Base-by-base conservation (phyloP, 2,888 invertebrate genomes). In the Drosophila kanekoi region DNA sequence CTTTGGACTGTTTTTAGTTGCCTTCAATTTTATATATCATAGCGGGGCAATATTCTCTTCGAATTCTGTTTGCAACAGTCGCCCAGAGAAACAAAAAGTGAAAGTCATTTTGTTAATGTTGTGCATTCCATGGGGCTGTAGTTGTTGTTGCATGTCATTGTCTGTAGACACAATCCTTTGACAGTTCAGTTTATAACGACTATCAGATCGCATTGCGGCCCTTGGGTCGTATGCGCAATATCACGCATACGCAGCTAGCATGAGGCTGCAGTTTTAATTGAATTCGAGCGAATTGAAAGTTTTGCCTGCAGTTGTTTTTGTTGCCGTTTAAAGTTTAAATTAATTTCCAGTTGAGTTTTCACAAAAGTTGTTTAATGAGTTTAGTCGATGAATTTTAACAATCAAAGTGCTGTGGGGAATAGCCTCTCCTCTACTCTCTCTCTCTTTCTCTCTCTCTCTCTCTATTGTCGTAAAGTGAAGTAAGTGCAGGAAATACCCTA, bases 181-280 rank as follows among this genome's bases (percentile, higher is more conserved):
- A 65, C 75, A 75, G 74, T 47, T 54, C 38, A 38, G 45, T 38
- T 59, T 63, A 57, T 45, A 43, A 66, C 47, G 54, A 58, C 58
- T 68, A 79, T 79, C 75, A 67, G 63, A 54, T 78, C 18, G 32
- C 28, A 35, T 10, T 18, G 40, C 38, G 60, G 68, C 63, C 68
- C 79, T 68, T 65, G 68, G 70, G 68, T 63, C 84, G 82, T 83
- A 88, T 88, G 51, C 69, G 87, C 73, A 86, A 86, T 79, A 83
- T 88, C 67, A 86, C 72, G 87, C 73, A 83, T 82, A 82, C 82
- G 52, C 53, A 51, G 66, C 37, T 6, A 16, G 20, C 67, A 74
- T 85, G 81, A 82, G 81, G 56, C 68, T 65, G 82, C 85, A 79
- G 44, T 81, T 82, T 79, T 82, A 82, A 88, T 82, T 82, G 83